Evolutionary conservation across 2,888 invertebrate species (phyloP).

Genomic region (Pterostichus madidus): DNA sequence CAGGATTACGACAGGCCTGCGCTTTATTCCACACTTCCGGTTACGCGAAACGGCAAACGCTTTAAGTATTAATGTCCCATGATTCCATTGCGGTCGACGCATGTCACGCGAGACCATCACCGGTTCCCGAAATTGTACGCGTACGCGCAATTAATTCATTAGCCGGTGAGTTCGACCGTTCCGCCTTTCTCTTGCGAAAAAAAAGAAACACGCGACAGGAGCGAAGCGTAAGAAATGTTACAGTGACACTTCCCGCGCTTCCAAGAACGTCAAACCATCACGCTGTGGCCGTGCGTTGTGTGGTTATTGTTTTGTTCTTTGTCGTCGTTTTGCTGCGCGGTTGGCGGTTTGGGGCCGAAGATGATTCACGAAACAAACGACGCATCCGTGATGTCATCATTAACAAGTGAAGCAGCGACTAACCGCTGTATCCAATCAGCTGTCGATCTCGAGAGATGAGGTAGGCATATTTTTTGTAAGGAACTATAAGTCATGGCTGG

Average conservation of each 20-base stretch:
- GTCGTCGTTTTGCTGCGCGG: slow-evolving; percentile 15
- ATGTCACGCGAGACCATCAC: slow-evolving; percentile 46
- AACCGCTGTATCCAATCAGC: slow-evolving; percentile 67
- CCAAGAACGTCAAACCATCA: neutral
- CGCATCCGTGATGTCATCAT: slow-evolving; percentile 66
- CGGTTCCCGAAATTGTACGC: neutral
- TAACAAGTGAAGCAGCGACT: slow-evolving; percentile 65
- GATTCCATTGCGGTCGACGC: slow-evolving; percentile 51
- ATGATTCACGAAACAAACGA: slow-evolving; percentile 58
- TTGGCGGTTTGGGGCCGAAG: slow-evolving; percentile 14
- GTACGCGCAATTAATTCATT: slow-evolving; percentile 52
- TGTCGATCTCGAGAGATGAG: slow-evolving; percentile 66
- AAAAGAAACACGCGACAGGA: neutral
- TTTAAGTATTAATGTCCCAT: slow-evolving; percentile 56
- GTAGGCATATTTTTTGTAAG: slow-evolving; percentile 64
- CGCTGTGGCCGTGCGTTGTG: neutral
- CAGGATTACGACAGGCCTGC: slow-evolving; percentile 51
- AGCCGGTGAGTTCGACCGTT: neutral
- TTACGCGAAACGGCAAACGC: slow-evolving; percentile 45
- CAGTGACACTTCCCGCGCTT: slow-evolving; percentile 2
- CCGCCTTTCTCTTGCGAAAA: neutral
- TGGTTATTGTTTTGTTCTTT: slow-evolving; percentile 36
- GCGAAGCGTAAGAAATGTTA: neutral
- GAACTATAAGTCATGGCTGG: slow-evolving; percentile 63
- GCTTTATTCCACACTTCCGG: slow-evolving; percentile 63